phyloP scores from a whole-genome alignment of 2,797 vertebrate species.

The Aulostomus chinensis region DNA sequence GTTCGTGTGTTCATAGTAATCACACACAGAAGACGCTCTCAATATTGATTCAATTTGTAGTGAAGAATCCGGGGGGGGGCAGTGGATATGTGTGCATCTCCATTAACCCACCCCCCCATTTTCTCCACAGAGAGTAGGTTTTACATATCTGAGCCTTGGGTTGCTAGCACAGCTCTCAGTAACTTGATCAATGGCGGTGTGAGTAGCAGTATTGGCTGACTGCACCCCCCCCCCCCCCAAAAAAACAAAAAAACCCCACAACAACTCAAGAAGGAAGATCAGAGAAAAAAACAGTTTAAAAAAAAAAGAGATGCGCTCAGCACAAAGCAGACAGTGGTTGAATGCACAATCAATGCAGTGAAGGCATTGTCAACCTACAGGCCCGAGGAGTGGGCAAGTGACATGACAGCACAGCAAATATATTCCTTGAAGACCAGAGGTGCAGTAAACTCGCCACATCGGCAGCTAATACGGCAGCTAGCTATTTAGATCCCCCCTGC shows the following conservation, averaged over 20 bases:
- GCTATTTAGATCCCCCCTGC: no score
- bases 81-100: no score
- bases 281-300: not conserved
- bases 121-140: slow-evolving; percentile 4
- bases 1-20: no score
- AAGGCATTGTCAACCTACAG: not conserved
- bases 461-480: not conserved
- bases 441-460: not conserved
- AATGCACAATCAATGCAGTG: slow-evolving; percentile 3
- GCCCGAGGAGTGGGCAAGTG: no score
- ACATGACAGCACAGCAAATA: not conserved
- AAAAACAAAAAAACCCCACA: no score
- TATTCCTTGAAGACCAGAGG: not conserved
- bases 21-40: no score
- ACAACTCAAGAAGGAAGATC: slow-evolving; percentile 15
- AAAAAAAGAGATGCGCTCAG: slow-evolving; percentile 14
- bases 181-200: slow-evolving; percentile 28
- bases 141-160: not conserved
- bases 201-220: slow-evolving; percentile 33
- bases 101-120: no score
- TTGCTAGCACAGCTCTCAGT: slow-evolving; percentile 16
- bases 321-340: not conserved
- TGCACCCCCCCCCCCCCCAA: no score
- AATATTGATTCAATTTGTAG: no score
- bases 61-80: no score